Conservation (phyloP, 2,797 vertebrate genomes). For the Brachyrhaphis roseni region DNA sequence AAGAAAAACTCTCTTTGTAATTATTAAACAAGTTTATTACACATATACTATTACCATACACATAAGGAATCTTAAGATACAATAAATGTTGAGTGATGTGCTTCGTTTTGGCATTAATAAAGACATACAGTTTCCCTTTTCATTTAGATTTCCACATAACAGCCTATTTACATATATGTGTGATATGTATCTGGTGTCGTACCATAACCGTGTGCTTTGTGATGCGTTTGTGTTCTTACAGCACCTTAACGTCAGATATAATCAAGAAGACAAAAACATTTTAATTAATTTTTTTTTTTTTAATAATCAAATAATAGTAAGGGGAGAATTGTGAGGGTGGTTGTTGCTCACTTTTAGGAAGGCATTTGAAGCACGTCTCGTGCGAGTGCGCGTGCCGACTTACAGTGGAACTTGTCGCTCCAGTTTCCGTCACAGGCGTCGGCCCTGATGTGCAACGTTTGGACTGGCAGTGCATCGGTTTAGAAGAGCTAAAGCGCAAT, state of each 20-base stretch:
- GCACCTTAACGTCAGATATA: slow-evolving; percentile 55
- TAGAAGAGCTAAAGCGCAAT: slow-evolving; percentile 9
- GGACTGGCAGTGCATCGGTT: slow-evolving; percentile 73
- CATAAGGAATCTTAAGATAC: slow-evolving; percentile 59
- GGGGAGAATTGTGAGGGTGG: slow-evolving; percentile 45
- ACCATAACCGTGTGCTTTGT: slow-evolving; percentile 54
- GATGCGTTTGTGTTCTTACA: slow-evolving; percentile 40
- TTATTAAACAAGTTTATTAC: slow-evolving; percentile 67
- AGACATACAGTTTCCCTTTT: slow-evolving; percentile 51
- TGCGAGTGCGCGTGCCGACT: slow-evolving; percentile 59
- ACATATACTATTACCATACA: slow-evolving; percentile 69
- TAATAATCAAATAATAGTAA: slow-evolving; percentile 48
- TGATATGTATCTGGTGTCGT: slow-evolving; percentile 68
- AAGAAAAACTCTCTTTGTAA: slow-evolving; percentile 18
- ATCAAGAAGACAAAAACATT: slow-evolving; percentile 46
- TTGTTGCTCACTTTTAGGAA: slow-evolving; percentile 47
- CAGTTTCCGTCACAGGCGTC: slow-evolving; percentile 66
- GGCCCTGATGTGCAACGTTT: slow-evolving; percentile 71
- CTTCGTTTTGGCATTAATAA: slow-evolving; percentile 64
- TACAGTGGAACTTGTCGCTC: slow-evolving; percentile 48
- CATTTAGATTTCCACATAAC: slow-evolving; percentile 51
- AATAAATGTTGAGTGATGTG: slow-evolving; percentile 70
- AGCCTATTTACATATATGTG: slow-evolving; percentile 67
- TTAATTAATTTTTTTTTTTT: slow-evolving; percentile 8
- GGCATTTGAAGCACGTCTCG: slow-evolving; percentile 55